Evolutionary conservation across 2,888 invertebrate species (phyloP).

Genomic region (Phortica magna): DNA sequence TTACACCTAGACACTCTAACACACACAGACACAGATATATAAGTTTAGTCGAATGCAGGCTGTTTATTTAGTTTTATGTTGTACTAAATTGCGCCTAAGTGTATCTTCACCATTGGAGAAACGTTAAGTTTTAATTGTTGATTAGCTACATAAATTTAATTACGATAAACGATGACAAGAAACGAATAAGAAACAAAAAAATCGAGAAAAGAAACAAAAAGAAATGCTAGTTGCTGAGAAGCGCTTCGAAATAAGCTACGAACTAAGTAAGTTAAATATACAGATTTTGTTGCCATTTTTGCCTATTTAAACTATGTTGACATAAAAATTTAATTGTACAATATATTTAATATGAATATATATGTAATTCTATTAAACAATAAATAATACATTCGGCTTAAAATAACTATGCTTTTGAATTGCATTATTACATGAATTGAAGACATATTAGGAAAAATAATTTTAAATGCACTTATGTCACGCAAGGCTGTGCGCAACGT

Average conservation of each 20-base stretch:
- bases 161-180: background rate
- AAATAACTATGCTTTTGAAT: background rate
- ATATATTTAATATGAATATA: conserved; percentile 39
- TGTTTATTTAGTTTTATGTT: background rate
- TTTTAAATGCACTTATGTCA: too few relatives aligned
- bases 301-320: conserved; percentile 77
- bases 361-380: conserved; percentile 17
- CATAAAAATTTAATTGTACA: conserved; percentile 31
- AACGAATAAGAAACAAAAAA: conserved; percentile 46
- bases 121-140: conserved; percentile 23
- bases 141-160: conserved; percentile 24
- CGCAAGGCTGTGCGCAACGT: too few relatives aligned
- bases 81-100: background rate
- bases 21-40: too few relatives aligned
- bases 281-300: conserved; percentile 78
- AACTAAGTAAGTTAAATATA: conserved; percentile 72
- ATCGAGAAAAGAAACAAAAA: conserved; percentile 36
- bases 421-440: background rate
- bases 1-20: too few relatives aligned
- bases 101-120: background rate
- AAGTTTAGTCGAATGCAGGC: background rate
- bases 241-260: conserved; percentile 50
- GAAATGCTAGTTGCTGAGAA: conserved; percentile 45
- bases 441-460: too few relatives aligned
- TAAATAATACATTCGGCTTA: background rate